Evolutionary conservation across 2,113 vertebrate species (phyloP).

Genomic region (Leptobrachium leishanense): DNA sequence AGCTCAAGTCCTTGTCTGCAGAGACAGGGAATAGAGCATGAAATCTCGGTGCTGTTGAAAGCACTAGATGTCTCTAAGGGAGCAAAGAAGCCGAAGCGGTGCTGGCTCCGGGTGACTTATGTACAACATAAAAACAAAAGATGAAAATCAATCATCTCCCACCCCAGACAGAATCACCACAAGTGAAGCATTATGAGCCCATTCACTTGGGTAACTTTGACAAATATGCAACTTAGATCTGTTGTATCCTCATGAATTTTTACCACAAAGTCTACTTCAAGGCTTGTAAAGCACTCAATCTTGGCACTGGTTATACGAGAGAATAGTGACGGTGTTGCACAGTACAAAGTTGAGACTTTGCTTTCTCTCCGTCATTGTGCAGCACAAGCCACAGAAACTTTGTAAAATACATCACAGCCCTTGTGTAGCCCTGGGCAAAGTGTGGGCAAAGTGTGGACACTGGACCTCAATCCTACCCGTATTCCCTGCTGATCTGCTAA

Average conservation of each 20-base stretch:
- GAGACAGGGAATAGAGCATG: background rate
- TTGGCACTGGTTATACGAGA: background rate
- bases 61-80: background rate
- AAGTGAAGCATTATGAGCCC: slow-evolving; percentile 17
- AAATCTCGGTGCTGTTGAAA: background rate
- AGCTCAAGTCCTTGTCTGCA: background rate
- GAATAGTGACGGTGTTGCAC: background rate
- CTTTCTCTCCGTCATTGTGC: too few species aligned
- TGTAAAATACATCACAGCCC: too few species aligned
- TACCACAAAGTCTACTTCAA: slow-evolving; percentile 27
- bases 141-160: slow-evolving; percentile 26
- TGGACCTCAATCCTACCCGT: too few species aligned
- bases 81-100: slow-evolving; percentile 11
- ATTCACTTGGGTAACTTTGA: slow-evolving; percentile 34
- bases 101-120: slow-evolving; percentile 22
- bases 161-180: slow-evolving; percentile 11
- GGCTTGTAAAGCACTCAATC: slow-evolving; percentile 21
- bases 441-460: too few species aligned
- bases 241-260: slow-evolving; percentile 29
- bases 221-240: slow-evolving; percentile 16
- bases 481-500: too few species aligned
- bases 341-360: background rate
- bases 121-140: slow-evolving; percentile 23
- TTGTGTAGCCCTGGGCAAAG: too few species aligned
- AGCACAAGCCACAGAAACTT: background rate